Base-by-base conservation (phyloP, 1,140 invertebrate species). In the Drosophila orena region DNA sequence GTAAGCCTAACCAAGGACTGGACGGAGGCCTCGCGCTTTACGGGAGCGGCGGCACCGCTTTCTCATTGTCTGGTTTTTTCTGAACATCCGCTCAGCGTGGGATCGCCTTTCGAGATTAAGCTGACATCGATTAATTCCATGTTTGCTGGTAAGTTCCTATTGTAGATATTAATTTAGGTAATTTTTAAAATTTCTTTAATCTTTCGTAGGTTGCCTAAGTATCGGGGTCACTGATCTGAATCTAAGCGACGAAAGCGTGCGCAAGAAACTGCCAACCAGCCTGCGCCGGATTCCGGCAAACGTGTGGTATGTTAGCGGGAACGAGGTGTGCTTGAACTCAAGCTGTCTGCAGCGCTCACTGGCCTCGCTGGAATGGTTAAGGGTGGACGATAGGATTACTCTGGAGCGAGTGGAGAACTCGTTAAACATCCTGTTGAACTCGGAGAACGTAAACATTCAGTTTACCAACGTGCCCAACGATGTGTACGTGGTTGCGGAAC, bases 361-460 rank as follows among this genome's bases (percentile, higher is more conserved):
- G 68, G 96, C 96, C 0, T 96, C 95, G 57, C 93, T 98, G 52
- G 96, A 97, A 72, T 97, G 96, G 95, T 89, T 98, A 6, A 93
- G 96, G 24, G 93, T 95, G 2, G 96, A 96, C 1, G 97, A 96
- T 91, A 94, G 95, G 54, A 93, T 96, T 14, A 95, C 95, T 1
- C 78, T 96, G 12, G 95, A 96, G 79, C 93, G 81, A 93, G 78
- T 95, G 93, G 14, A 93, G 93, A 53, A 95, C 95, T 68, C 93
- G 93, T 4, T 96, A 0, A 94, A 94, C 47, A 93, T 95, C 50
- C 94, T 94, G 61, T 93, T 98, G 1, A 97, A 98, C 92, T 96
- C 96, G 0, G 96, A 97, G 92, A 97, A 98, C 83, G 94, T 97
- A 90, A 96, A 96, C n/a, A 94, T 96, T n/a, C 96, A 96, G 22